Percentiles rank a stretch among this genome's conserved stretches.
These are phyloP conservation scores for Hoplostethus atlanticus DNA, from an alignment of 2,797 vertebrate genomes.

Conservation along the genomic window DNA sequence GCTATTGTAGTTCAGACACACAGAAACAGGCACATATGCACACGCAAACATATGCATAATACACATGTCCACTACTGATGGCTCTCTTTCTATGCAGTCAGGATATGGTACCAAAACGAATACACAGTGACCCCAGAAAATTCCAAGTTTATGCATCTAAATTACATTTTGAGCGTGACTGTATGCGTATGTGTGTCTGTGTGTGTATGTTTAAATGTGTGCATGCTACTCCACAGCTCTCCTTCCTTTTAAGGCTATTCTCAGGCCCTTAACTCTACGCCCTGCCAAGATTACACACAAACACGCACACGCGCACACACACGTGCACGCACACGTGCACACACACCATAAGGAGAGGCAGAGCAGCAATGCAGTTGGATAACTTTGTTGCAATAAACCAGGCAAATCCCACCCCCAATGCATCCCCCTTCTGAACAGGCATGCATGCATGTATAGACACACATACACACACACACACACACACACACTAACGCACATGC, in stretches of 20 bases:
- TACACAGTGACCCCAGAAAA: conserved; percentile 3
- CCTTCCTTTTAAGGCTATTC: conserved; percentile 86
- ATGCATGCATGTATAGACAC: not conserved
- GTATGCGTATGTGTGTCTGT: not conserved
- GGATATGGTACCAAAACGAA: not conserved
- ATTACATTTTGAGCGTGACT: conserved; percentile 32
- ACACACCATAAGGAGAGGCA: conserved; percentile 24
- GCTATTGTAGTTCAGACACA: conserved; percentile 38
- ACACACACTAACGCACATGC: conserved; percentile 7
- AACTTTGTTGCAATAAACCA: conserved; percentile 56
- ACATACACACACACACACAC: not conserved
- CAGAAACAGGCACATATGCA: conserved; percentile 16
- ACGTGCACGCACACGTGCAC: conserved; percentile 36
- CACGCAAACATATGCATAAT: not conserved
- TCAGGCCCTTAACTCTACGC: conserved; percentile 56
- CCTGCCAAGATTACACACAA: conserved; percentile 75
- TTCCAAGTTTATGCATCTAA: conserved; percentile 9
- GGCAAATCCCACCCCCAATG: conserved; percentile 54
- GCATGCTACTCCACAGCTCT: conserved; percentile 61
- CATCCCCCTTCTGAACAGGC: conserved; percentile 40
- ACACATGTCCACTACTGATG: conserved; percentile 7
- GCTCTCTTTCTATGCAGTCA: conserved; percentile 27
- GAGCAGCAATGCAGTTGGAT: conserved; percentile 55
- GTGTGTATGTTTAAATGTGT: conserved; percentile 61
- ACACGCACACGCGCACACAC: conserved; percentile 32